Conservation (phyloP, 2,888 invertebrate genomes). For the Stenurella melanura region DNA sequence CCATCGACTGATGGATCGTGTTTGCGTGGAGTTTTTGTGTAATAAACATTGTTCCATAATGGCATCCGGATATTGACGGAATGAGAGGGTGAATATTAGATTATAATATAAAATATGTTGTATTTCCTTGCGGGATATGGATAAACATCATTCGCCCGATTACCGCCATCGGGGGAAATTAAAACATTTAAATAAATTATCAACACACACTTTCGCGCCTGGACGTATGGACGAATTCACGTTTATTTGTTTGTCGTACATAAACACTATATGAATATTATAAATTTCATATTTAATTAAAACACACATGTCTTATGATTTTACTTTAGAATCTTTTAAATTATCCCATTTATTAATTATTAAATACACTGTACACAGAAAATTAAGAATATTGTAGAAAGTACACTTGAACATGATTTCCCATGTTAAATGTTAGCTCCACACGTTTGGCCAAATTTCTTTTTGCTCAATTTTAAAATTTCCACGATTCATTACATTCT, state of each 20-base stretch:
- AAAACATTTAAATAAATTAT: constrained; percentile 3
- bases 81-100: constrained; percentile 16
- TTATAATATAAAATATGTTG: constrained; percentile 22
- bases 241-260: not conserved
- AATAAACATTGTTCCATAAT: not conserved
- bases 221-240: not conserved
- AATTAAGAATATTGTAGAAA: too few species aligned
- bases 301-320: too few species aligned
- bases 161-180: constrained; percentile 10
- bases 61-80: not conserved
- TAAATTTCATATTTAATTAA: too few species aligned
- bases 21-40: not conserved
- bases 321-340: too few species aligned
- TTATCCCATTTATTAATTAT: too few species aligned
- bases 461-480: too few species aligned
- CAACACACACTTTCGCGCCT: not conserved
- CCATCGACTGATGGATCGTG: not conserved
- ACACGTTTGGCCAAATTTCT: too few species aligned
- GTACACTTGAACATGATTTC: too few species aligned
- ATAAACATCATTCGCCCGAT: constrained; percentile 8
- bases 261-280: not conserved
- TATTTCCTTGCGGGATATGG: constrained; percentile 13
- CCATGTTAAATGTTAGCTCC: too few species aligned
- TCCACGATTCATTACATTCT: too few species aligned
- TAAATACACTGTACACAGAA: too few species aligned